Evolutionary conservation across 2,888 invertebrate species (phyloP).

Genomic region (Cryptocheilus praepositus): DNA sequence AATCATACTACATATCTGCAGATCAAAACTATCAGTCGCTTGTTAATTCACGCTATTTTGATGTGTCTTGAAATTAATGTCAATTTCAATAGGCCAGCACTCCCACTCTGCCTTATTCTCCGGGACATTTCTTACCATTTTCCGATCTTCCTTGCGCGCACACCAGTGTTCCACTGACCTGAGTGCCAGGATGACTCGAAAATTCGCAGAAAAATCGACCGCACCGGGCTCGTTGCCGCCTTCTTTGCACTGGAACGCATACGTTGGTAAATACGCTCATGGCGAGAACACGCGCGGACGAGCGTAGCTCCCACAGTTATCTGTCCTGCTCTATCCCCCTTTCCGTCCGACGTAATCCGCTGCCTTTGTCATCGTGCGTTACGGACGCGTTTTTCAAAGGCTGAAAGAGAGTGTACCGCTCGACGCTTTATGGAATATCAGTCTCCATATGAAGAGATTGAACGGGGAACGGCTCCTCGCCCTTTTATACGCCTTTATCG

Average conservation of each 20-base stretch:
- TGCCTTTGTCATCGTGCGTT: conserved; percentile 49
- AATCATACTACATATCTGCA: too few species aligned
- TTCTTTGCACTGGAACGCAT: not conserved
- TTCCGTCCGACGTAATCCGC: conserved; percentile 39
- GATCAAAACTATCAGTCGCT: too few species aligned
- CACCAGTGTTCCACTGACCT: too few species aligned
- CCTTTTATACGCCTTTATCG: conserved; percentile 37
- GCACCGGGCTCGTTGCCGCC: not conserved
- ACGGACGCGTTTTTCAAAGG: conserved; percentile 45
- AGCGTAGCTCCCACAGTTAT: conserved; percentile 3
- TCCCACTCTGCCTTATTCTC: too few species aligned
- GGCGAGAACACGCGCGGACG: not conserved
- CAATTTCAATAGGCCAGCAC: too few species aligned
- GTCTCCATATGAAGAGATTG: conserved; percentile 46
- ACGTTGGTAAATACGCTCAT: not conserved
- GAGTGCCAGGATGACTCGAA: not conserved
- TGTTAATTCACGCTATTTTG: too few species aligned
- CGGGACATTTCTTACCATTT: not conserved
- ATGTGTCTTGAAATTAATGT: too few species aligned
- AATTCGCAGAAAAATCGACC: conserved; percentile 5
- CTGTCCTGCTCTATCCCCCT: conserved; percentile 29
- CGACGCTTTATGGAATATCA: conserved; percentile 51
- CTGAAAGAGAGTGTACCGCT: conserved; percentile 33
- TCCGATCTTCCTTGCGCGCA: too few species aligned
- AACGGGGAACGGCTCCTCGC: conserved; percentile 42